A percentile compares a stretch with the other conserved stretches of the same genome.
These are phyloP conservation scores for Apeira syringaria DNA, from an alignment of 2,888 invertebrate genomes.

Conservation along the genomic window DNA sequence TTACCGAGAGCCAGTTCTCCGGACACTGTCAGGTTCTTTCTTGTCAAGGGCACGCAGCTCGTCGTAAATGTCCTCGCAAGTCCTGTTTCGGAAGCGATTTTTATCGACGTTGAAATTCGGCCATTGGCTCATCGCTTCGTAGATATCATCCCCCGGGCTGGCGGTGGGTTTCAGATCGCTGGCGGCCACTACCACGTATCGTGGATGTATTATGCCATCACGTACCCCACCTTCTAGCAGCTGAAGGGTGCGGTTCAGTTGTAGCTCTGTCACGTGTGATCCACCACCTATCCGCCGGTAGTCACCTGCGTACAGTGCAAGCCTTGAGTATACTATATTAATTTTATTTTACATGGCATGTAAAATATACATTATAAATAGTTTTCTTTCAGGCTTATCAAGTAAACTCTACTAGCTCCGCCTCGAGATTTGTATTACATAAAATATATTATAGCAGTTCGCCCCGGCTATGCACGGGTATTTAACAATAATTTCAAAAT, in stretches of 20 bases:
- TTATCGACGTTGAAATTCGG: neutral
- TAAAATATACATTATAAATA: too few relatives aligned
- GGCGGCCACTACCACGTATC: neutral
- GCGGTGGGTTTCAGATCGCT: neutral
- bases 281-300: neutral
- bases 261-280: neutral
- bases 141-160: neutral
- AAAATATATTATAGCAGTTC: too few relatives aligned
- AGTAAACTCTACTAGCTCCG: too few relatives aligned
- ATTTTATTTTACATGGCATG: too few relatives aligned
- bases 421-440: too few relatives aligned
- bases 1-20: neutral
- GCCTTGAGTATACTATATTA: too few relatives aligned
- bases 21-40: neutral
- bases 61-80: neutral
- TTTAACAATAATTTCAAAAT: too few relatives aligned
- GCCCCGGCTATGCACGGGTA: too few relatives aligned
- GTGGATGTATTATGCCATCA: neutral
- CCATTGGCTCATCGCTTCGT: neutral
- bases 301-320: neutral
- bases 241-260: neutral
- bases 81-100: neutral
- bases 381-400: too few relatives aligned
- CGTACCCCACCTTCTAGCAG: neutral
- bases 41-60: neutral